phyloP scores from a whole-genome alignment of 1,140 invertebrate genomes.

The Helicoverpa armigera region DNA sequence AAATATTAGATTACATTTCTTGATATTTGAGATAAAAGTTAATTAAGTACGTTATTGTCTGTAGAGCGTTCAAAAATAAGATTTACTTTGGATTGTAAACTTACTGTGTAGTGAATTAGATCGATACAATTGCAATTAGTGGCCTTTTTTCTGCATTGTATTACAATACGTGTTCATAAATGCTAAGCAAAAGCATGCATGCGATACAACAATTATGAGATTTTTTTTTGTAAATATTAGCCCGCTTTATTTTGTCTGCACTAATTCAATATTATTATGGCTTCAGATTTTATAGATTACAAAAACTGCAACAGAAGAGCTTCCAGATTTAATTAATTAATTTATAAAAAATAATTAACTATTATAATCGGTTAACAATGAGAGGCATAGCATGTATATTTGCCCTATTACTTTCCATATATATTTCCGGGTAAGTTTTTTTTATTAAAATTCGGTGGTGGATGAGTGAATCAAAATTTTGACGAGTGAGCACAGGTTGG shows the following conservation, averaged over 20 bases:
- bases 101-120: too few species aligned
- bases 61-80: too few species aligned
- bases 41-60: too few species aligned
- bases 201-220: neutral
- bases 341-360: neutral
- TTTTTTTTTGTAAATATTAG: neutral
- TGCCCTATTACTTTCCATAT: neutral
- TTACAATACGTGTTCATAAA: too few species aligned
- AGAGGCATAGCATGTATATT: slow-evolving; percentile 22
- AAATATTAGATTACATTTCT: neutral
- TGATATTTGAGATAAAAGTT: too few species aligned
- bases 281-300: neutral
- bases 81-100: too few species aligned
- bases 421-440: slow-evolving; percentile 8
- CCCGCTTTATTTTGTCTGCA: neutral
- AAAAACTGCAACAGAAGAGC: neutral
- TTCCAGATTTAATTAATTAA: neutral
- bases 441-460: slow-evolving; percentile 6
- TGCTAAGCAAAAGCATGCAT: too few species aligned
- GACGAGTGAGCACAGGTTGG: neutral
- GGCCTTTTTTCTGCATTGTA: too few species aligned
- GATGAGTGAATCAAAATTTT: neutral
- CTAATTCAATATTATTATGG: neutral
- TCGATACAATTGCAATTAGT: too few species aligned
- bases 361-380: slow-evolving; percentile 27